Evolutionary conservation across 2,113 vertebrate species (phyloP).

Genomic region (Ophiodon elongatus): DNA sequence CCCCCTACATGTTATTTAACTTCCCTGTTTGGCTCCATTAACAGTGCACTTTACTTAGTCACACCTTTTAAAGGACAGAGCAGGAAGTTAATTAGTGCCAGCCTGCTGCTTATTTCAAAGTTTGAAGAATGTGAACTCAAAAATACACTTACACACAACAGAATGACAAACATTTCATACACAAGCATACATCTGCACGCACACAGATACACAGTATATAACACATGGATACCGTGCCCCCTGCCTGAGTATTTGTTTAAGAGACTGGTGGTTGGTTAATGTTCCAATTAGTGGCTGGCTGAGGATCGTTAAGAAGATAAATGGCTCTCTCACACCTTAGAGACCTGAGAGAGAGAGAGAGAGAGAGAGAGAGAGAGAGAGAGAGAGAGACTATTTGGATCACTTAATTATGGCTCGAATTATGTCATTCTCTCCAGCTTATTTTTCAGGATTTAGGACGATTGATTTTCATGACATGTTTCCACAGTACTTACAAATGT

Average conservation of each 20-base stretch:
- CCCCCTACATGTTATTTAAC: not conserved
- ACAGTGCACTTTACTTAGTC: not conserved
- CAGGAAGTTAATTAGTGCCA: slow-evolving; percentile 19
- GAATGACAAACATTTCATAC: slow-evolving; percentile 5
- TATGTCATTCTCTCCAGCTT: not conserved
- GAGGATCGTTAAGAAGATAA: slow-evolving; percentile 77
- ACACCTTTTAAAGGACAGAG: slow-evolving; percentile 19
- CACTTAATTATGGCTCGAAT: slow-evolving; percentile 6
- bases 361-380: slow-evolving; percentile 38
- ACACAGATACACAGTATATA: slow-evolving; percentile 15
- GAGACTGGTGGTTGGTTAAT: slow-evolving; percentile 79
- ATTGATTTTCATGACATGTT: slow-evolving; percentile 13
- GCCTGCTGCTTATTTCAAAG: slow-evolving; percentile 15
- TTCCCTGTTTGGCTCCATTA: not conserved
- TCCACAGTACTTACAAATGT: not conserved
- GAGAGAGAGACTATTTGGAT: slow-evolving; percentile 34
- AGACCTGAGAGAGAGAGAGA: slow-evolving; percentile 42
- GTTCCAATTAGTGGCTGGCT: slow-evolving; percentile 76
- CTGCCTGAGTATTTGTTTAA: slow-evolving; percentile 72
- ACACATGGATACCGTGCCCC: slow-evolving; percentile 16
- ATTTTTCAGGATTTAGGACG: slow-evolving; percentile 8
- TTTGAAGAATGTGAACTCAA: slow-evolving; percentile 16
- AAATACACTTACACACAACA: slow-evolving; percentile 4
- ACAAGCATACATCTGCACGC: not conserved
- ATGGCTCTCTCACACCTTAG: slow-evolving; percentile 65